Evolutionary conservation across 2,113 vertebrate species (phyloP), one percentile per base, ranked within the genome.

Genomic region (Pachypanchax playfairii): DNA sequence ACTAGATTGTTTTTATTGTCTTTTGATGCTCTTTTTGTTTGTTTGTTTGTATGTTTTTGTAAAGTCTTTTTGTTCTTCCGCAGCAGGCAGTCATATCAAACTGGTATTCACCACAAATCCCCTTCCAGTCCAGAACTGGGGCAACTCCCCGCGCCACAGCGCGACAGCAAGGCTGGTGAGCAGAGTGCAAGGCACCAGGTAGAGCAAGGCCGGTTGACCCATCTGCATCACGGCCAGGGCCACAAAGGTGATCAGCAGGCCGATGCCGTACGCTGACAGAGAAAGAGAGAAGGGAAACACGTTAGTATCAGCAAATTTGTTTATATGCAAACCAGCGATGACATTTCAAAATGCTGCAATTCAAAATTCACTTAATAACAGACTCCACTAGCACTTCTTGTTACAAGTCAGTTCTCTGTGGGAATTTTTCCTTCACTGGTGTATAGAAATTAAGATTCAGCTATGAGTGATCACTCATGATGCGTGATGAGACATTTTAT

Each of bases 91-190:
- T 96, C 94, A 98, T 92, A 98, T 94, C 94, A 96, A 98, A 98
- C 94, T 89, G 95, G 94, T 97, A 98, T 96, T 98, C 96, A 99
- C 97, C 96, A 91, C 95, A 96, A 97, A 97, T 91, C 94, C 95
- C 89, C 94, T 96, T 90, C 97, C 97, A 4, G 92, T 97, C 97
- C 97, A 99, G 94, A 98, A 99, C 89, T 93, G 90, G 36, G 88
- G 85, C 56, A 98, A 85, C 82, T 99, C 96, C 85, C 77, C 92
- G 80, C 96, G 95, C 92, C 94, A 95, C 57, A 97, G 92, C 3
- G 97, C 97, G 80, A 99, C 91, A 0, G 75, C 54, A 3, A 96
- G 92, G 89, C 96, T 95, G 29, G 93, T 94, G 85, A 96, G 85
- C n/a, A 99, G 92, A 14, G 95, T 97, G 68, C 95, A 98, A 79